Evolutionary conservation across 2,797 vertebrate genomes (phyloP), one percentile per base, ranked within the genome.

Genomic region (Pangasius macronema): DNA sequence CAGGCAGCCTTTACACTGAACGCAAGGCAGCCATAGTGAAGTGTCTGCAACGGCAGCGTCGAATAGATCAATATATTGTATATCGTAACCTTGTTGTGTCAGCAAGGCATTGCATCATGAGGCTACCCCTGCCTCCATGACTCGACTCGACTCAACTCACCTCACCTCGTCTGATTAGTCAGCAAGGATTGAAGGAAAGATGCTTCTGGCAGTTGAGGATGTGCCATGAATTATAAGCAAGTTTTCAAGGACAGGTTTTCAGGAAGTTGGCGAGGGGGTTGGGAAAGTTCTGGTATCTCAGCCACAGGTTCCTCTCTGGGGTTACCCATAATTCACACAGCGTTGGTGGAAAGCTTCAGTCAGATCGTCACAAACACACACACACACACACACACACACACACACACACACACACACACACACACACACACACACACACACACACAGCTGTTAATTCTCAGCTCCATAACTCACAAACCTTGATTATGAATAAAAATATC

Each of bases 171-270:
- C 61, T 61, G 49, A 80, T 72, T 85, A 73, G 67, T 82, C 79
- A 39, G 85, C 79, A 59, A 49, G 27, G 22, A 39, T 10, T 83
- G 36, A 46, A 51, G n/a, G 27, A 36, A 51, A 51, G 57, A 67
- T 24, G 39, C 36, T 18, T 39, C 70, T 75, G 70, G 49, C 10
- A 22, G 55, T 46, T 46, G 36, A 75, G 33, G 36, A 76, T 39
- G 51, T n/a, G 53, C 33, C 46, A 11, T 65, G 67, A 80, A 67
- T 89, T 46, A 49, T 36, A 51, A 83, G 77, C 61, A 33, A 33
- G 33, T 20, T 42, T 51, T 63, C 55, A 82, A 33, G 73, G 84
- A 68, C 84, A 75, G 42, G 13, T 3, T 8, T 13, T 42, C 1
- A 5, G 57, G 55, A 42, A 42, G 5, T 42, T 42, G 42, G 42